Percentiles rank a stretch among this genome's conserved stretches.
phyloP scores from a whole-genome alignment of 2,797 vertebrate species.

The Aphelocoma californica region DNA sequence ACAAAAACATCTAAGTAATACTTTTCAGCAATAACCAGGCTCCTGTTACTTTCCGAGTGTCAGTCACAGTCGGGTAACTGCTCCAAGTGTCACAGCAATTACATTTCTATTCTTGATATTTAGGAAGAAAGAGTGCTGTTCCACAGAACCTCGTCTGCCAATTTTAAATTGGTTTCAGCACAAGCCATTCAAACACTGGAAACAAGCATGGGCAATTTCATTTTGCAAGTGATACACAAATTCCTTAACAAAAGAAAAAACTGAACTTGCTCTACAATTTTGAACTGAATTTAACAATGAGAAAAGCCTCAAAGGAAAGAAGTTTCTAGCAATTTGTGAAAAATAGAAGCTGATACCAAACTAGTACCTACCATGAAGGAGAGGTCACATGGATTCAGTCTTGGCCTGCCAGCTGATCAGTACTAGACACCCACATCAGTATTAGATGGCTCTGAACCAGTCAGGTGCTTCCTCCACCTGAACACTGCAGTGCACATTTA shows the following conservation, averaged over 20 bases:
- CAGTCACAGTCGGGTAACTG: neutral
- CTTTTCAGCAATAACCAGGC: slow-evolving; percentile 31
- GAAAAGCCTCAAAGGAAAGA: neutral
- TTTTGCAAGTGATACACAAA: neutral
- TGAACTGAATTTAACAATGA: neutral
- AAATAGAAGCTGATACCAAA: neutral
- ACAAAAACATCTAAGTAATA: slow-evolving; percentile 10
- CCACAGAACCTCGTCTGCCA: slow-evolving; percentile 22
- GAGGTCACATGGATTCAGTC: neutral
- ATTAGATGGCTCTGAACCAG: neutral
- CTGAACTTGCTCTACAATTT: neutral
- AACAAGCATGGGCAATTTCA: neutral
- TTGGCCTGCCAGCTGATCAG: neutral
- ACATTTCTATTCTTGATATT: slow-evolving; percentile 39
- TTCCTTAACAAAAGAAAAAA: neutral
- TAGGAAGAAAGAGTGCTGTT: slow-evolving; percentile 4
- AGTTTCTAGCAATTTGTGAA: neutral
- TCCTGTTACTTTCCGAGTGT: neutral
- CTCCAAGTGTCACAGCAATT: slow-evolving; percentile 44
- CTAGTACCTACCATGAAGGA: neutral
- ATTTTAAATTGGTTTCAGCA: slow-evolving; percentile 46
- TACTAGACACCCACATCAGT: neutral
- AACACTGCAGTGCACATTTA: neutral
- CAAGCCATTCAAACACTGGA: slow-evolving; percentile 35
- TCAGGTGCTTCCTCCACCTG: neutral